These are phyloP conservation scores for Cyclophora albipunctata DNA, from an alignment of 2,888 invertebrate genomes.

Conservation along the genomic window DNA sequence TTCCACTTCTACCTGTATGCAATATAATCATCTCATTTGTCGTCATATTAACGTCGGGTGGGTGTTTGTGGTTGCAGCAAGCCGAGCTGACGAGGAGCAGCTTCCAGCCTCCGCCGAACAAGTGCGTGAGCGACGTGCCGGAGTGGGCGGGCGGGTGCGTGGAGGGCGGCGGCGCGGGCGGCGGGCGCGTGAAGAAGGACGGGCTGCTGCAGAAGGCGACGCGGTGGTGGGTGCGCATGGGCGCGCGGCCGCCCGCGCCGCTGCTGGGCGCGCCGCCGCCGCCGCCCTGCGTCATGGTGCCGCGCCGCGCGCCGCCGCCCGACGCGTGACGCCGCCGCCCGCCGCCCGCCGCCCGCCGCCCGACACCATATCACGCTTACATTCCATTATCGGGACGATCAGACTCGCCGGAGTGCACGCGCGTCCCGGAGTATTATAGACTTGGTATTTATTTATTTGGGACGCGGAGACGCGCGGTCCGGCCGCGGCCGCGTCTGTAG, in stretches of 20 bases:
- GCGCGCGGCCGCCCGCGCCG: conserved; percentile 41
- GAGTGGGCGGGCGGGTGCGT: conserved; percentile 64
- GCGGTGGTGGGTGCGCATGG: conserved; percentile 72
- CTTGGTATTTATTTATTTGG: conserved; percentile 72
- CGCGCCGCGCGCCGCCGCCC: conserved; percentile 39
- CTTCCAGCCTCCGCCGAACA: conserved; percentile 80
- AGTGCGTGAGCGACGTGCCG: conserved; percentile 80
- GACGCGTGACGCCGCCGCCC: conserved; percentile 42
- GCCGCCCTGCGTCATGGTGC: conserved; percentile 30
- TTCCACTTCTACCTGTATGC: not conserved
- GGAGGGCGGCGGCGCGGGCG: conserved; percentile 23
- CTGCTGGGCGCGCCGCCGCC: conserved; percentile 19
- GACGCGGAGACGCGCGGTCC: conserved; percentile 30
- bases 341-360: conserved; percentile 31
- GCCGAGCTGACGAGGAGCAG: conserved; percentile 80
- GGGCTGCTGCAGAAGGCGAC: conserved; percentile 71
- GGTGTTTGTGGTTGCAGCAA: conserved; percentile 60
- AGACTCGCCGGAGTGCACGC: conserved; percentile 49
- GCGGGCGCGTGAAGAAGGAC: conserved; percentile 56
- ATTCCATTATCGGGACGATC: conserved; percentile 70
- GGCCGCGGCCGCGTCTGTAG: conserved; percentile 19
- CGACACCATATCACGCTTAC: conserved; percentile 65
- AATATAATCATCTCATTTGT: not conserved
- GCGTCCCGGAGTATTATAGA: conserved; percentile 66
- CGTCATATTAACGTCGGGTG: not conserved